Base-by-base conservation (phyloP, 2,888 invertebrate species). In the Mesorhabditis belari region DNA sequence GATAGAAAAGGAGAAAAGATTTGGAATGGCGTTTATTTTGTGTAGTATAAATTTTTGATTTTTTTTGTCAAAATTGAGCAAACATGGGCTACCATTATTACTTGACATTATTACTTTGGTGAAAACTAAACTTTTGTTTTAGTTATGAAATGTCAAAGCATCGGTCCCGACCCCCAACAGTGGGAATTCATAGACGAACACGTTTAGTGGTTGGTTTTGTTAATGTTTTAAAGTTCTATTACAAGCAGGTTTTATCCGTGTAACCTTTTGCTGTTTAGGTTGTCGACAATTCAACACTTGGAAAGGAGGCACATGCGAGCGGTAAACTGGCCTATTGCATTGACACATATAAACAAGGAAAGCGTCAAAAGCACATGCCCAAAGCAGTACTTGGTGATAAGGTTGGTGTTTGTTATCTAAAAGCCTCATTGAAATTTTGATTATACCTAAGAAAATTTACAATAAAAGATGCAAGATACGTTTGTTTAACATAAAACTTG, bases 221-320 rank as follows among this genome's bases (percentile, higher is more conserved):
- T n/a, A 17, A 17, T 35, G 44, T n/a, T n/a, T n/a, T 35, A 1
- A 35, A 35, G 21, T 19, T 44, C n/a, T 17, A 44, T 17, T 17
- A 44, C 44, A 17, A 12, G 44, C n/a, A 44, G 12, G 44, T 44
- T 44, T 44, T 44, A 17, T n/a, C 12, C 44, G 12, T 44, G 44
- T 17, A 44, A 44, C 44, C 12, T 44, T 44, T 44, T 3, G 51
- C 17, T 12, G 23, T 19, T 19, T 52, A 56, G n/a, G 92, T 95
- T 5, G 96, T 99, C 3, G 98, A 99, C 83, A 99, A 99, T 83
- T 93, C 93, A 60, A 88, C 89, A 71, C 87, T 98, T 64, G 98
- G 96, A 35, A 92, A 91, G 82, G 87, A 89, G 81, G 94, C 95
- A 1, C 92, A 62, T 52, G 58, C 63, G 5, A 92, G 81, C 94